Conservation (phyloP, 2,113 vertebrate species). For the Nerophis ophidion region DNA sequence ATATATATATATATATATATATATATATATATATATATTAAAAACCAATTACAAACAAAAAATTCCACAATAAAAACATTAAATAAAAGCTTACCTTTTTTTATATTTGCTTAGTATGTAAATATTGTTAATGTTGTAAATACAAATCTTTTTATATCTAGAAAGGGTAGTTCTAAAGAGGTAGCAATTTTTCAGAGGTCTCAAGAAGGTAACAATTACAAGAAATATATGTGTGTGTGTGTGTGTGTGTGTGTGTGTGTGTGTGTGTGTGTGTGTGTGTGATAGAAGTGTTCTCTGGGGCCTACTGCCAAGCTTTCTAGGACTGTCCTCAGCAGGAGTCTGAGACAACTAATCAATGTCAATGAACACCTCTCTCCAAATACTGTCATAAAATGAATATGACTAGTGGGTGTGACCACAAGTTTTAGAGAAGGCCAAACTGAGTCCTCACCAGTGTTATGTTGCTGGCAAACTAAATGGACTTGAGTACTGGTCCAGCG, state of each 20-base stretch:
- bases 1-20: no score
- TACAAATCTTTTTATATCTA: no score
- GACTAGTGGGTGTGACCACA: slow-evolving; percentile 3
- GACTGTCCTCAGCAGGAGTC: slow-evolving; percentile 38
- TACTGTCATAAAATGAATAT: slow-evolving; percentile 35
- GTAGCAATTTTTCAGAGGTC: no score
- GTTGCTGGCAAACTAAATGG: not conserved
- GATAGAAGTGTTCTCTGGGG: slow-evolving; percentile 30
- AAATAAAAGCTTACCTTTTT: no score
- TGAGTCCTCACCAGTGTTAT: not conserved
- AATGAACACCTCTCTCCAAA: slow-evolving; percentile 10
- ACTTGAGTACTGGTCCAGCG: not conserved
- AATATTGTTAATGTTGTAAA: no score
- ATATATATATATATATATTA: no score
- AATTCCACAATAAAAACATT: no score
- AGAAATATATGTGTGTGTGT: no score
- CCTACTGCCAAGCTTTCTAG: slow-evolving; percentile 38
- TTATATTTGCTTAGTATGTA: no score
- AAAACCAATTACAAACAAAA: no score
- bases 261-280: not conserved
- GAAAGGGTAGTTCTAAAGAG: no score
- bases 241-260: not conserved
- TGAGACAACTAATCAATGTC: slow-evolving; percentile 51
- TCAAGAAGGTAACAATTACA: no score
- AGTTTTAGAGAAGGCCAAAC: not conserved